Evolutionary conservation across 1,140 invertebrate genomes (phyloP).

Genomic region (Lepidotrigona ventralis): DNA sequence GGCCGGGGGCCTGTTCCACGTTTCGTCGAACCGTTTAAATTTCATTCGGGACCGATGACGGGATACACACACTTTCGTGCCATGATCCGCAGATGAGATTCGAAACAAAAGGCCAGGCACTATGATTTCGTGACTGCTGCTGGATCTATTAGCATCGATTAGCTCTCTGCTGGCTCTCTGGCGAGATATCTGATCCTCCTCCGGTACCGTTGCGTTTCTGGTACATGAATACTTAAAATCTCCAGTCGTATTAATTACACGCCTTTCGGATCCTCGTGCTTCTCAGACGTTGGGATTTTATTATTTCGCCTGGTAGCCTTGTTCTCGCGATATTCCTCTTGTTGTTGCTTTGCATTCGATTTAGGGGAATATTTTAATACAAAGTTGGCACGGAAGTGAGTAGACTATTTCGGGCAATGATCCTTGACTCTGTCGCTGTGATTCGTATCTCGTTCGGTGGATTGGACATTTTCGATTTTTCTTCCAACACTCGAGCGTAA

Average conservation of each 20-base stretch:
- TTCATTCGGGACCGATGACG: background rate
- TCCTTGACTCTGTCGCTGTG: no score
- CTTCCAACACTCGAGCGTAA: no score
- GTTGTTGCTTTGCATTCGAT: no score
- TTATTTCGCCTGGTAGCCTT: background rate
- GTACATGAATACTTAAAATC: background rate
- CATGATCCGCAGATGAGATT: constrained; percentile 13
- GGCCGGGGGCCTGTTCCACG: constrained; percentile 1
- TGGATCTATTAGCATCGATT: constrained; percentile 39
- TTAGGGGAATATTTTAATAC: no score
- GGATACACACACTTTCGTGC: no score
- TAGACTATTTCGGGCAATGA: no score
- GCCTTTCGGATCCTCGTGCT: background rate
- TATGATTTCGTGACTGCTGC: constrained; percentile 22
- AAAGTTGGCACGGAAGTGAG: no score
- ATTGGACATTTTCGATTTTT: no score
- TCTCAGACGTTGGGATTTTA: background rate
- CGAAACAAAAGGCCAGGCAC: constrained; percentile 14
- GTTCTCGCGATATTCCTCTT: no score
- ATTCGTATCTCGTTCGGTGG: no score
- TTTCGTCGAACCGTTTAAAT: constrained; percentile 44
- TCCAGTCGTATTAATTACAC: background rate
- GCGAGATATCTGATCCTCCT: constrained; percentile 16
- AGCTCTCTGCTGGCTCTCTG: background rate
- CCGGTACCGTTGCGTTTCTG: background rate